phyloP scores from a whole-genome alignment of 2,888 invertebrate genomes.

The Mylabris sibirica region DNA sequence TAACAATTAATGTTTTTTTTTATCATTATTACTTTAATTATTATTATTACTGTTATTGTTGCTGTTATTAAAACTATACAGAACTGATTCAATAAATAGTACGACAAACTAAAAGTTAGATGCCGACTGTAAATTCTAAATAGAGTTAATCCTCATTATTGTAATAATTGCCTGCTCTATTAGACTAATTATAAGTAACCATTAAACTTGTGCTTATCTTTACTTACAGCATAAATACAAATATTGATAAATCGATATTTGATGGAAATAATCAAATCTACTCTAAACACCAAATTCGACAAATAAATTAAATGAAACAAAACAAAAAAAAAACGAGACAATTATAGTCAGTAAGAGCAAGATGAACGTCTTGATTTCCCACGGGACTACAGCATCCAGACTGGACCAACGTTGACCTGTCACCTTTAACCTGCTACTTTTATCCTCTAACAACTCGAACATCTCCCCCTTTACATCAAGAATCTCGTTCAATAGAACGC shows the following conservation, averaged over 20 bases:
- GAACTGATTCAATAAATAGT: not conserved
- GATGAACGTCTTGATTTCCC: slow-evolving; percentile 53
- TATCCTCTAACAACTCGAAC: slow-evolving; percentile 26
- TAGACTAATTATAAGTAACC: not conserved
- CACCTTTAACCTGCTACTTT: slow-evolving; percentile 46
- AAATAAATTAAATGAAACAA: slow-evolving; percentile 17
- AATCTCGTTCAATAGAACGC: not conserved
- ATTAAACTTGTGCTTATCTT: slow-evolving; percentile 9
- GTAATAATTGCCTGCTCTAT: not conserved
- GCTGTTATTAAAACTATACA: not conserved
- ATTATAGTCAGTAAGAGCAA: slow-evolving; percentile 30
- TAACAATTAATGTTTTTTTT: too few relatives aligned
- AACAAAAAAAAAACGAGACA: slow-evolving; percentile 23
- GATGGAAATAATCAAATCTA: not conserved
- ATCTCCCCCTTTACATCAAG: slow-evolving; percentile 27
- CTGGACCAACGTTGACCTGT: slow-evolving; percentile 54
- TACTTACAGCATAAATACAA: not conserved
- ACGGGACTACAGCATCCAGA: slow-evolving; percentile 52
- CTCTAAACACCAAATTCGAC: not conserved
- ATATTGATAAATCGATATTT: slow-evolving; percentile 7
- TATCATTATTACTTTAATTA: not conserved
- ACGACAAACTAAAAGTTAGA: not conserved
- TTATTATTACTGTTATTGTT: not conserved
- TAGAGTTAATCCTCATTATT: not conserved
- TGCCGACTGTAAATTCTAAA: not conserved